phyloP scores from a whole-genome alignment of 2,797 vertebrate genomes.

The Peromyscus attwateri region DNA sequence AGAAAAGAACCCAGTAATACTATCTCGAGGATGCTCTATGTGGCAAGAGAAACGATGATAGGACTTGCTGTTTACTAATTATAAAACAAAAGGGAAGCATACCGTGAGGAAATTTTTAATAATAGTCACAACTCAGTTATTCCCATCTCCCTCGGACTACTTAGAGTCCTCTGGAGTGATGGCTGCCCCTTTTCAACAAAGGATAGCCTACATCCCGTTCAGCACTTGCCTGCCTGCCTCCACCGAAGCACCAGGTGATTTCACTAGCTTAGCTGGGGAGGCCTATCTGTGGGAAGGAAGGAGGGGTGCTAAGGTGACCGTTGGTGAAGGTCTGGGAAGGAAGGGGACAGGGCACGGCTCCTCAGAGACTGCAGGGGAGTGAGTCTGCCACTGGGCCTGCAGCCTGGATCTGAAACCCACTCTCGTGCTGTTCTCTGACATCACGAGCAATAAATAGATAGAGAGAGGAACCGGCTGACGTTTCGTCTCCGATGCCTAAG shows the following conservation, averaged over 20 bases:
- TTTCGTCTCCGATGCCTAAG: slow-evolving; percentile 70
- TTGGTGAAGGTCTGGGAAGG: background rate
- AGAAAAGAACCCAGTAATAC: background rate
- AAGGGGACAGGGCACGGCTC: background rate
- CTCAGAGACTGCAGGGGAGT: background rate
- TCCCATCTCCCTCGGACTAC: background rate
- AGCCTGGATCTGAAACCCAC: slow-evolving; percentile 70
- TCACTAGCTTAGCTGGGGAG: background rate
- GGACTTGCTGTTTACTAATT: slow-evolving; percentile 9
- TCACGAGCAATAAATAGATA: slow-evolving; percentile 77
- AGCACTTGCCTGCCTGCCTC: background rate
- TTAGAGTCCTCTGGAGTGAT: background rate
- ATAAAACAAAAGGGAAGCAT: background rate
- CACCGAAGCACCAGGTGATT: background rate
- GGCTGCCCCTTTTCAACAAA: background rate
- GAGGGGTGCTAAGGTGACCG: background rate
- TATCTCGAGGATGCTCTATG: background rate
- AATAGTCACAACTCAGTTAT: background rate
- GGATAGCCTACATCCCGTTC: background rate
- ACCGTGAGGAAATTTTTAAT: background rate
- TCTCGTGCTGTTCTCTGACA: slow-evolving; percentile 74
- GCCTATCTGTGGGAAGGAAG: background rate
- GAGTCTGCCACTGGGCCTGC: background rate
- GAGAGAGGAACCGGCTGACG: slow-evolving; percentile 70
- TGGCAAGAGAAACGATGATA: background rate